These are phyloP conservation scores for Meloe dianella DNA, from an alignment of 2,888 invertebrate genomes.

Conservation along the genomic window DNA sequence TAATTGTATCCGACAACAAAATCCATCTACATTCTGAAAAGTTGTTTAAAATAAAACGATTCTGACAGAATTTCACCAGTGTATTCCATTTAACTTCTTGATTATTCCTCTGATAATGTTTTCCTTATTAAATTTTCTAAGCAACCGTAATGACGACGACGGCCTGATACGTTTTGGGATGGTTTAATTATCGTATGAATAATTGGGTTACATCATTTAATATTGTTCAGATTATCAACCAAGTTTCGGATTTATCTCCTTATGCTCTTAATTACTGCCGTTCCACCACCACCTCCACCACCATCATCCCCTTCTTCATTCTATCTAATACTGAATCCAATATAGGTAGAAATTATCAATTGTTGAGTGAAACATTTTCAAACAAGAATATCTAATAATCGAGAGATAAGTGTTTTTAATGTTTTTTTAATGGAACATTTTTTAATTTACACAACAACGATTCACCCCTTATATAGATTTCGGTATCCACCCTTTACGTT, in stretches of 20 bases:
- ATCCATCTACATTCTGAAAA: not conserved
- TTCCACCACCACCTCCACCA: constrained; percentile 1
- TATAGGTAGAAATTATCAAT: constrained; percentile 5
- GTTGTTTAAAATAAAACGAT: constrained; percentile 5
- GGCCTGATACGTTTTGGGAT: constrained; percentile 50
- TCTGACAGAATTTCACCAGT: constrained; percentile 17
- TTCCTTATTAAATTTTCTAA: constrained; percentile 53
- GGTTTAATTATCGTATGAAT: constrained; percentile 52
- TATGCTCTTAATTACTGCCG: constrained; percentile 7
- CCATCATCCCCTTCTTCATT: not conserved
- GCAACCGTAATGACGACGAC: constrained; percentile 46
- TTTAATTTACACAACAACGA: constrained; percentile 2
- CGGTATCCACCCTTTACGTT: constrained; percentile 3
- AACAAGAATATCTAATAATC: constrained; percentile 1
- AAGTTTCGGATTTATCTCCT: constrained; percentile 25
- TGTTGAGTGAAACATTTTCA: not conserved
- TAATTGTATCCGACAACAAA: constrained; percentile 4
- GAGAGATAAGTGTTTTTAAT: not conserved
- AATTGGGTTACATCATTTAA: constrained; percentile 50
- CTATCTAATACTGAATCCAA: constrained; percentile 2
- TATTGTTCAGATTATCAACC: constrained; percentile 48
- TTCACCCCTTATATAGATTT: not conserved
- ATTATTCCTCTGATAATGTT: constrained; percentile 49
- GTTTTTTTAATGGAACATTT: not conserved
- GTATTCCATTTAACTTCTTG: constrained; percentile 34